Percentiles rank a stretch among this genome's conserved stretches.
Evolutionary conservation across 2,797 vertebrate genomes (phyloP).

Genomic region (Artibeus lituratus): DNA sequence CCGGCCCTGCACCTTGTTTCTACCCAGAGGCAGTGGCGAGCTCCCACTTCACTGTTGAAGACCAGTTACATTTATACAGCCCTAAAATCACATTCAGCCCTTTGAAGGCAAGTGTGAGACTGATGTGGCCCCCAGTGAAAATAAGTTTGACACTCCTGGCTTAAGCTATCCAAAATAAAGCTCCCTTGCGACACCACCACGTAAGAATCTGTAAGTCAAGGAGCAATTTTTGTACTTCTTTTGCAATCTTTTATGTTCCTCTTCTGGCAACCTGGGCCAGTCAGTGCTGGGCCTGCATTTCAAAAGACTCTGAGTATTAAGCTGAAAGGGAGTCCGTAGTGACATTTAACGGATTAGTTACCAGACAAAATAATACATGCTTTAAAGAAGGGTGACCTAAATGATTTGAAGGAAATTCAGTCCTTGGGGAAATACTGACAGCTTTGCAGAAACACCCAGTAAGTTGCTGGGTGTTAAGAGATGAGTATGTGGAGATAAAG

Average conservation of each 20-base stretch:
- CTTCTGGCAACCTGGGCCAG: neutral
- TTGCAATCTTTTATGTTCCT: no score
- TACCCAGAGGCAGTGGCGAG: no score
- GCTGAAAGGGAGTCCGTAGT: neutral
- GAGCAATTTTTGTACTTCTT: neutral
- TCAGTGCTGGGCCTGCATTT: neutral
- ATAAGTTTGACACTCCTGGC: no score
- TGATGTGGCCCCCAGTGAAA: no score
- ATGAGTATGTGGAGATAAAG: neutral
- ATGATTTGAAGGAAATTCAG: neutral
- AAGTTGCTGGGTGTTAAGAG: neutral
- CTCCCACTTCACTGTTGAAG: no score
- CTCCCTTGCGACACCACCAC: neutral
- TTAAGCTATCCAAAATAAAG: neutral
- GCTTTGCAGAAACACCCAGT: neutral
- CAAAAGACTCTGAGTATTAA: neutral
- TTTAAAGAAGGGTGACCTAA: neutral
- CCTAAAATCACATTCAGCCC: no score
- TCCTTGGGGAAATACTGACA: neutral
- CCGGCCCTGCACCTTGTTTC: no score
- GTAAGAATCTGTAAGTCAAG: neutral
- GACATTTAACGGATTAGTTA: neutral
- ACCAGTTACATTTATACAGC: no score
- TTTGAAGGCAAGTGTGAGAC: no score
- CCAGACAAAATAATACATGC: neutral